Conservation (phyloP, 2,888 invertebrate genomes). For the Acholoe squamosa region DNA sequence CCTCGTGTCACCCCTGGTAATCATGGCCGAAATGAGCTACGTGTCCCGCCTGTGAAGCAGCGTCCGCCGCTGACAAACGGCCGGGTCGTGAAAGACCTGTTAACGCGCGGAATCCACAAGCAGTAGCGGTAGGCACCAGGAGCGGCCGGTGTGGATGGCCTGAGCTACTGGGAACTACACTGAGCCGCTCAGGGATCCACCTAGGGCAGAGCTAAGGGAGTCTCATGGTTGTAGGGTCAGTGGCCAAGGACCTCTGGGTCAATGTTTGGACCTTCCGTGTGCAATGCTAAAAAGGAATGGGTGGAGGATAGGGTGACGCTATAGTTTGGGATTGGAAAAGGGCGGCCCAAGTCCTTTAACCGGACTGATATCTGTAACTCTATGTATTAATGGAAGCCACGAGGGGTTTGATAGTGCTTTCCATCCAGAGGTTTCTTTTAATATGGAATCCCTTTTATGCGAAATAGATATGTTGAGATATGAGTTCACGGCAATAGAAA, state of each 20-base stretch:
- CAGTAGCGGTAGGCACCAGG: neutral
- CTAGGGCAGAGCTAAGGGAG: neutral
- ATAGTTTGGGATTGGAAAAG: too few relatives aligned
- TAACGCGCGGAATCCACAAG: constrained; percentile 19
- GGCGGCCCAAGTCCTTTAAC: too few relatives aligned
- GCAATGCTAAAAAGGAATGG: neutral
- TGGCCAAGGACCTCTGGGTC: neutral
- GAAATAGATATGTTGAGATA: too few relatives aligned
- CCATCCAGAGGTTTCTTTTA: too few relatives aligned
- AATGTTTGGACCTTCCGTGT: neutral
- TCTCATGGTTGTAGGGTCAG: constrained; percentile 14
- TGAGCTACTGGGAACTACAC: neutral
- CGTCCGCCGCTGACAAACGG: constrained; percentile 50
- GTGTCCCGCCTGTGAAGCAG: constrained; percentile 32
- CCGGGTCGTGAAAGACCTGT: constrained; percentile 43
- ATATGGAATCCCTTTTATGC: too few relatives aligned
- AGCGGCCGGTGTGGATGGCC: too few relatives aligned
- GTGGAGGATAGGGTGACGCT: too few relatives aligned
- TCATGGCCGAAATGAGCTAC: constrained; percentile 56
- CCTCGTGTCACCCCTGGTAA: constrained; percentile 60
- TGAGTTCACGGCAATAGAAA: too few relatives aligned
- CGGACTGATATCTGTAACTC: too few relatives aligned
- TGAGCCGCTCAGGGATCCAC: neutral
- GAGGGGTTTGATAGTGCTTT: too few relatives aligned
- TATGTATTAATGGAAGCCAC: too few relatives aligned